Conservation (phyloP, 2,113 vertebrate genomes). For the Dascyllus trimaculatus region DNA sequence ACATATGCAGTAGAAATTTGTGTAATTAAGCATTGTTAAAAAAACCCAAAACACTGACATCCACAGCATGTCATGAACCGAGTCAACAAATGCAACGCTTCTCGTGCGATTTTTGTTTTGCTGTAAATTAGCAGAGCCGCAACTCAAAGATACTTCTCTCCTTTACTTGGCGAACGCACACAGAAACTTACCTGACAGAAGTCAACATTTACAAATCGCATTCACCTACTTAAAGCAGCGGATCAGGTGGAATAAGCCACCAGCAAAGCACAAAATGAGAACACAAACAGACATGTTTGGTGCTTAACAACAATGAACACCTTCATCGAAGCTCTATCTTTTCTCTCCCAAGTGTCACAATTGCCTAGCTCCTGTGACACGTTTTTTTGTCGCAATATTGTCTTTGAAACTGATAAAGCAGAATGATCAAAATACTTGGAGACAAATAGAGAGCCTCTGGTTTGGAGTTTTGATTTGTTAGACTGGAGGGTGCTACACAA, state of each 20-base stretch:
- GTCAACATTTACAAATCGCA: constrained; percentile 72
- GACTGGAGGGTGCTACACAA: constrained; percentile 69
- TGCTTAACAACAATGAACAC: constrained; percentile 63
- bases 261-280: constrained; percentile 53
- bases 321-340: constrained; percentile 57
- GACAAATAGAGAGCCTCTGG: constrained; percentile 74
- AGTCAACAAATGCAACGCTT: not conserved
- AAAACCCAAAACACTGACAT: not conserved
- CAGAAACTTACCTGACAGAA: constrained; percentile 56
- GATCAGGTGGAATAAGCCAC: constrained; percentile 57
- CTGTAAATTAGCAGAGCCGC: constrained; percentile 3
- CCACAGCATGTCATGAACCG: not conserved
- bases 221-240: constrained; percentile 61
- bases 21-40: too few relatives aligned
- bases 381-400: constrained; percentile 56
- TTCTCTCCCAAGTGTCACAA: constrained; percentile 63
- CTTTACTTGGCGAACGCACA: constrained; percentile 19
- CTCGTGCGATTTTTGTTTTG: not conserved
- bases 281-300: constrained; percentile 66
- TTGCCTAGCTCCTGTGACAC: constrained; percentile 65
- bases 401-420: constrained; percentile 76
- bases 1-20: not conserved
- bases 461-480: constrained; percentile 79
- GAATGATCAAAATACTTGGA: constrained; percentile 77
- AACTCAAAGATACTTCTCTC: constrained; percentile 29